Conservation (phyloP, 2,113 vertebrate species). For the Psettodes erumei region DNA sequence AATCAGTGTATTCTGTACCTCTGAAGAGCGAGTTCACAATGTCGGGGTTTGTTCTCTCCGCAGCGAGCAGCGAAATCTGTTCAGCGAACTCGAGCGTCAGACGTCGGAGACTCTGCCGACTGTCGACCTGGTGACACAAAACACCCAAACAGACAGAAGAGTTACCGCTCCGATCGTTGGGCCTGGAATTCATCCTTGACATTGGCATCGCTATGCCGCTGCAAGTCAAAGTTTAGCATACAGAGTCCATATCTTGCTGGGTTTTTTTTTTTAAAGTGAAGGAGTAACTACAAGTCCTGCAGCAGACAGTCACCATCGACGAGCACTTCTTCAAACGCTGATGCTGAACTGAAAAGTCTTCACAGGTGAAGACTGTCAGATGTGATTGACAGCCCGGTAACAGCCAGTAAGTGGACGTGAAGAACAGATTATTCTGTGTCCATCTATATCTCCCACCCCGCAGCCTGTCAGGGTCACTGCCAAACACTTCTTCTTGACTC, state of each 20-base stretch:
- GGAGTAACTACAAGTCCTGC: not conserved
- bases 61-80: constrained; percentile 57
- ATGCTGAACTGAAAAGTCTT: no score
- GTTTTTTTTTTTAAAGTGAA: not conserved
- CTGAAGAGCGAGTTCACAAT: constrained; percentile 16
- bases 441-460: no score
- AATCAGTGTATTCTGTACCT: constrained; percentile 38
- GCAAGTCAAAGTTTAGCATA: not conserved
- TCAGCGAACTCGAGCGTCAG: constrained; percentile 69
- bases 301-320: not conserved
- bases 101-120: constrained; percentile 47
- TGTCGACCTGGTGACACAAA: constrained; percentile 33
- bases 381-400: no score
- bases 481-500: no score
- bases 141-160: not conserved
- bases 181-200: not conserved
- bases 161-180: no score
- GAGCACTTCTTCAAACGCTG: not conserved
- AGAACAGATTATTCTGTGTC: not conserved
- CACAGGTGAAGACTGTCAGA: no score
- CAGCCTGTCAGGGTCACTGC: no score
- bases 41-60: constrained; percentile 24
- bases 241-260: not conserved
- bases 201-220: not conserved
- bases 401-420: not conserved